Evolutionary conservation across 2,797 vertebrate species (phyloP), one percentile per base, ranked within the genome.

Genomic region (Macrochelys suwanniensis): DNA sequence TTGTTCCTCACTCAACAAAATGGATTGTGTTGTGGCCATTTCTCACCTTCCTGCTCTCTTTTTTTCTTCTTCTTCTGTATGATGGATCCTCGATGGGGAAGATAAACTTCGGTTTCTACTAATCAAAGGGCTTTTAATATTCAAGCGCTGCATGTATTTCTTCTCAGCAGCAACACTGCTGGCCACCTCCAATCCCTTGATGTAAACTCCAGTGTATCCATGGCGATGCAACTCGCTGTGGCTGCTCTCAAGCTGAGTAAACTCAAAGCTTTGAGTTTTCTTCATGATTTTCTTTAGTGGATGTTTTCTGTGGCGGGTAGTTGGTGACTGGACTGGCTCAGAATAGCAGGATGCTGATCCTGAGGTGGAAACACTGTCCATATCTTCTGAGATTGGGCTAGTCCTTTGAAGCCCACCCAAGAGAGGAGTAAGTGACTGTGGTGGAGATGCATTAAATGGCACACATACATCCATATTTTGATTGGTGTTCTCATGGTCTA

Each of bases 241-340:
- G 21, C 92, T 87, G 65, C 82, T 71, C 42, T 97, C 97, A 17
- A 97, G 97, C 0, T 95, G 93, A 13, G 93, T 95, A 56, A 98
- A 87, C 93, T 98, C 98, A 2, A 97, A 98, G 96, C 98, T 98
- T 97, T 98, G 94, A 0, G 98, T 98, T 97, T 98, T 99, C 98
- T 98, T 99, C 98, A 99, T 99, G 81, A 99, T 98, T 96, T 99
- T 99, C 95, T 99, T 99, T 94, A 99, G 97, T 0, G 98, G 99
- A 71, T 99, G 98, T 91, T 98, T 99, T 94, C 98, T 98, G 68
- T 98, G 98, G 42, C 96, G 97, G 2, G 97, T 79, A 4, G 95
- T 89, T 2, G 97, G 92, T 7, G 95, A 98, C 97, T 97, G 98
- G 82, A 97, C 92, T 1, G 98, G 98, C 97, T 99, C 98, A 0